Percentiles rank a stretch among this genome's conserved stretches.
Evolutionary conservation across 2,113 vertebrate genomes (phyloP).

Genomic region (Sylvietta virens): DNA sequence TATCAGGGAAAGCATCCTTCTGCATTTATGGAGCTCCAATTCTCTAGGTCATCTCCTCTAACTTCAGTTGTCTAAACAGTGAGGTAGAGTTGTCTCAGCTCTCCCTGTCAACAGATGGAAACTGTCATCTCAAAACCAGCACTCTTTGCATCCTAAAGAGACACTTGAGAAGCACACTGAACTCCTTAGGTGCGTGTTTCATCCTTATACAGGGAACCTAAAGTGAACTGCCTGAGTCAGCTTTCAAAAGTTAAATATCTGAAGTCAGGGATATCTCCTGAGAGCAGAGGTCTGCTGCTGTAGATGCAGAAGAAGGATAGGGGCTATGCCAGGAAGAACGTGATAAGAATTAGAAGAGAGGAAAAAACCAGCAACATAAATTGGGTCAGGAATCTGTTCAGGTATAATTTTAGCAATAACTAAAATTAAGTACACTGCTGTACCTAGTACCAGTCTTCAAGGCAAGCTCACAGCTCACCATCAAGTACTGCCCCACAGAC

Average conservation of each 20-base stretch:
- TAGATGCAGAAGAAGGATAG: background rate
- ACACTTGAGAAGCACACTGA: background rate
- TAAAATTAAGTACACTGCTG: background rate
- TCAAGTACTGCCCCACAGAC: background rate
- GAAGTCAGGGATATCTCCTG: background rate
- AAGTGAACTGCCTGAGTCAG: background rate
- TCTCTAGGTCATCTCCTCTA: background rate
- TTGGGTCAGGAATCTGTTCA: background rate
- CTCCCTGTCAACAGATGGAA: background rate
- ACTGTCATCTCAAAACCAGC: background rate
- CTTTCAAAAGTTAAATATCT: background rate
- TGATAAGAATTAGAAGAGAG: conserved; percentile 1
- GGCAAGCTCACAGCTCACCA: background rate
- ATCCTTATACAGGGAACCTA: background rate
- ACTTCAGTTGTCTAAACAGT: background rate
- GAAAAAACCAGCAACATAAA: background rate
- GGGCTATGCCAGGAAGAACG: background rate
- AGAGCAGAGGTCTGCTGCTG: conserved; percentile 13
- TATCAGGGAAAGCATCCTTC: background rate
- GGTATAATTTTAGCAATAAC: conserved; percentile 25
- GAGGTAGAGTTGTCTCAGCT: background rate
- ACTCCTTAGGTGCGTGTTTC: rapidly evolving
- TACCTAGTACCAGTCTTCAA: background rate
- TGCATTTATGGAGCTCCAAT: background rate
- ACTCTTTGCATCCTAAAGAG: background rate